Evolutionary conservation across 2,113 vertebrate genomes (phyloP), one percentile per base, ranked within the genome.

Genomic region (Lonchura striata): DNA sequence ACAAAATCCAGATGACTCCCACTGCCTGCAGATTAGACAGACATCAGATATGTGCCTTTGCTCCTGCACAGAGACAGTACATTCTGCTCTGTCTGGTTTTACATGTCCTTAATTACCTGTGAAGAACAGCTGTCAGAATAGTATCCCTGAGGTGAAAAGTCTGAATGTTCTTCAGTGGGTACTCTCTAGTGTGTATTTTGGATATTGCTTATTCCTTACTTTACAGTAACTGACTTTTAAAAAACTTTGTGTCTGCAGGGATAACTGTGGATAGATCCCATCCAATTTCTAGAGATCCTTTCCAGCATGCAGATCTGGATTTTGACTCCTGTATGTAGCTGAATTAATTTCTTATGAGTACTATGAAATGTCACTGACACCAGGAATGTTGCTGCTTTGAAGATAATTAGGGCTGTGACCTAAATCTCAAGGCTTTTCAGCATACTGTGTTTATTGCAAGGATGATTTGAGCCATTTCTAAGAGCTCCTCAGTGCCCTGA

Each of bases 221-320:
- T 88, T 59, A 30, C 35, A 70, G 7, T 33, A 56, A 41, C 2
- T 3, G 6, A n/a, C 24, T 33, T 60, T 11, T 35, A 1, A 44
- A 50, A 54, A 54, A 66, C 13, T 1, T 30, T 21, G 13, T 70
- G n/a, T 16, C 31, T 64, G 9, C 47, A 88, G 18, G 19, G 22
- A 4, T 10, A 65, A 16, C 8, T 50, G 13, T 0, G 0, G 10
- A 25, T 4, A 10, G 37, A 88, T 69, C 15, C 12, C 3, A 0
- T 63, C 15, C 10, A 5, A 33, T 20, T 47, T 60, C 11, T 24
- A 35, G 35, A 59, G 10, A 64, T 35, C 6, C 7, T 28, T 28
- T 59, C 21, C 6, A 28, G 18, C 23, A 71, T 2, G 3, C 28
- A 86, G 17, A 13, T 46, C 9, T 69, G 37, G 23, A 70, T 87